Conservation (phyloP, 2,888 invertebrate genomes). For the Eristalis pertinax region DNA sequence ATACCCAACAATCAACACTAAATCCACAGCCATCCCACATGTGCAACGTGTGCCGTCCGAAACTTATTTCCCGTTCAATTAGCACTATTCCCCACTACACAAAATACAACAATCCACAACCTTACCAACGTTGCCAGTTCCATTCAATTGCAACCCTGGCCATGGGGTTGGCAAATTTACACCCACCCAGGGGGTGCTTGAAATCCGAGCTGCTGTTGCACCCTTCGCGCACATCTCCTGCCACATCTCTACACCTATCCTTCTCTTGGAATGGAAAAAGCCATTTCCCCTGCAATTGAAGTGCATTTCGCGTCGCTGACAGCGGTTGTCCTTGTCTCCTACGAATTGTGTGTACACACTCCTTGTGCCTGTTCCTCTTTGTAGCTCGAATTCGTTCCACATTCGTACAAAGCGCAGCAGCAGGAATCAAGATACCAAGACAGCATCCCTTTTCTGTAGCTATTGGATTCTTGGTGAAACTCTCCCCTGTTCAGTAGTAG, state of each 20-base stretch:
- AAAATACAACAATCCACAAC: slow-evolving; percentile 27
- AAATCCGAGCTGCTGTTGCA: slow-evolving; percentile 36
- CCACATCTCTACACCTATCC: slow-evolving; percentile 22
- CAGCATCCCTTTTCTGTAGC: slow-evolving; percentile 70
- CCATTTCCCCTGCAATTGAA: slow-evolving; percentile 55
- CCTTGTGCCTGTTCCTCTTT: slow-evolving; percentile 31
- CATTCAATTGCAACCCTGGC: slow-evolving; percentile 67
- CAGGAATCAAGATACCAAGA: slow-evolving; percentile 68
- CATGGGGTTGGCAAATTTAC: slow-evolving; percentile 60
- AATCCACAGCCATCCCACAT: slow-evolving; percentile 15
- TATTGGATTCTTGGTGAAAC: slow-evolving; percentile 70
- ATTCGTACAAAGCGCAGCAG: slow-evolving; percentile 68
- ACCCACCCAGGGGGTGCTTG: slow-evolving; percentile 37
- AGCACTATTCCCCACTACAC: slow-evolving; percentile 43
- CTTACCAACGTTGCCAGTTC: slow-evolving; percentile 11
- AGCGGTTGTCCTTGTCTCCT: slow-evolving; percentile 63
- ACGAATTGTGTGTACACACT: slow-evolving; percentile 21
- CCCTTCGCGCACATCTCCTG: slow-evolving; percentile 30
- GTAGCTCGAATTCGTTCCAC: slow-evolving; percentile 59
- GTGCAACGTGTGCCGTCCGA: background rate
- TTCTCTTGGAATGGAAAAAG: slow-evolving; percentile 23
- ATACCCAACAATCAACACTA: slow-evolving; percentile 26
- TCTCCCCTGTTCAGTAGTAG: slow-evolving; percentile 79
- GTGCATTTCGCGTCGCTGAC: slow-evolving; percentile 54
- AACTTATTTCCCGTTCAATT: slow-evolving; percentile 49